A percentile compares a stretch with the other conserved stretches of the same genome.
Evolutionary conservation across 2,888 invertebrate species (phyloP).

Genomic region (Tetragonisca angustula): DNA sequence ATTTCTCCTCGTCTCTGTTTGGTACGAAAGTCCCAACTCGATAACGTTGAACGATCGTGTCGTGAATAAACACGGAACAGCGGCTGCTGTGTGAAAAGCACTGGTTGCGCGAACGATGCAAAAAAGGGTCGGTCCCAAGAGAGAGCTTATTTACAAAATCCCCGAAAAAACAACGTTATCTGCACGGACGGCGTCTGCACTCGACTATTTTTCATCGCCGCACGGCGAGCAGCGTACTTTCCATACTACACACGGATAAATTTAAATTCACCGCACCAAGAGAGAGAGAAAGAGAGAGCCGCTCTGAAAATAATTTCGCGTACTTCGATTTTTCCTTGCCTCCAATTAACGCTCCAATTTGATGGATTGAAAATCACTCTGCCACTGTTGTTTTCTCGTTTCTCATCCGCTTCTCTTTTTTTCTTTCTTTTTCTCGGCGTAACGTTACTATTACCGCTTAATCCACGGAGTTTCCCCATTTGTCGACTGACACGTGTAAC

Average conservation of each 20-base stretch:
- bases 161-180: constrained; percentile 17
- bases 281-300: neutral
- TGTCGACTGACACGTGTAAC: neutral
- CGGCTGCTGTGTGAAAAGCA: neutral
- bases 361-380: neutral
- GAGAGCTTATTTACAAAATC: constrained; percentile 37
- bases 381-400: neutral
- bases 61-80: constrained; percentile 26
- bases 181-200: constrained; percentile 1
- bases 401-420: neutral
- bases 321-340: neutral
- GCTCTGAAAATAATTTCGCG: constrained; percentile 8
- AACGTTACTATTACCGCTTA: neutral
- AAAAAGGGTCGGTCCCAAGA: neutral
- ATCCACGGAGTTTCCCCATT: neutral
- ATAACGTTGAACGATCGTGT: constrained; percentile 29
- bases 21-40: constrained; percentile 1
- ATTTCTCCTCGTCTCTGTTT: constrained; percentile 1
- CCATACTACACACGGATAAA: constrained; percentile 1
- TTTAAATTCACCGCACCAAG: constrained; percentile 36
- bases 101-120: neutral
- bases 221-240: neutral
- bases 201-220: neutral
- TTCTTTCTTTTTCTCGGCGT: neutral
- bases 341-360: neutral